Conservation (phyloP, 2,113 vertebrate species). For the Heptranchias perlo region DNA sequence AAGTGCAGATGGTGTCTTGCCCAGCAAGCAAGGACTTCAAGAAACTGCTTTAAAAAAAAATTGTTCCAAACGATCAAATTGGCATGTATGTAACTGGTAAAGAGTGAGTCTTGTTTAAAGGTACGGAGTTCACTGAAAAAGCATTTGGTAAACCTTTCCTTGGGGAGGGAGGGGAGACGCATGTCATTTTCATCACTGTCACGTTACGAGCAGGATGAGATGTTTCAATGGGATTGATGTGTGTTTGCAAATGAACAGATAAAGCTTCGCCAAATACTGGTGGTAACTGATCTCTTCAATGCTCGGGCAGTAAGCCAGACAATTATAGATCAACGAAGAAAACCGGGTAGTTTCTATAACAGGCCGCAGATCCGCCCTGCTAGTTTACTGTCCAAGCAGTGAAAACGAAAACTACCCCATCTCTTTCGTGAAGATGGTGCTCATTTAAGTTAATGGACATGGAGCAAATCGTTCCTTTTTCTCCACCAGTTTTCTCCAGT, state of each 20-base stretch:
- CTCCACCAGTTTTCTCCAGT: not conserved
- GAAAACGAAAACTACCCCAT: not conserved
- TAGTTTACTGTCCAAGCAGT: not conserved
- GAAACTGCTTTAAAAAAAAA: not conserved
- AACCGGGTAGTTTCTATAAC: not conserved
- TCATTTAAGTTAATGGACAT: not conserved
- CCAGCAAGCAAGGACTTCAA: too few species aligned
- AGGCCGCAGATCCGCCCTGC: not conserved
- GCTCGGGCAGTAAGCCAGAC: not conserved
- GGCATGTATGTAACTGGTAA: not conserved
- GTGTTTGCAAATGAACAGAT: not conserved
- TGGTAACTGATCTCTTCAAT: not conserved
- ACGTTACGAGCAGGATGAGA: not conserved
- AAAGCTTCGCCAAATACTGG: not conserved
- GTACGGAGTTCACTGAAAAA: not conserved
- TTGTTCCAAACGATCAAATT: not conserved
- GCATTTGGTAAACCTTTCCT: not conserved
- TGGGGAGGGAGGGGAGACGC: not conserved
- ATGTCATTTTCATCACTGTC: not conserved
- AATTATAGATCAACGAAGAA: not conserved
- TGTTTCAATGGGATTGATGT: not conserved
- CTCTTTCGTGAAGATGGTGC: not conserved
- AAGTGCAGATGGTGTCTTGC: not conserved
- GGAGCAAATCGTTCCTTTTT: not conserved
- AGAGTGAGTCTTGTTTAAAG: not conserved